Base-by-base conservation (phyloP, 2,113 vertebrate genomes). In the Dipodomys spectabilis region DNA sequence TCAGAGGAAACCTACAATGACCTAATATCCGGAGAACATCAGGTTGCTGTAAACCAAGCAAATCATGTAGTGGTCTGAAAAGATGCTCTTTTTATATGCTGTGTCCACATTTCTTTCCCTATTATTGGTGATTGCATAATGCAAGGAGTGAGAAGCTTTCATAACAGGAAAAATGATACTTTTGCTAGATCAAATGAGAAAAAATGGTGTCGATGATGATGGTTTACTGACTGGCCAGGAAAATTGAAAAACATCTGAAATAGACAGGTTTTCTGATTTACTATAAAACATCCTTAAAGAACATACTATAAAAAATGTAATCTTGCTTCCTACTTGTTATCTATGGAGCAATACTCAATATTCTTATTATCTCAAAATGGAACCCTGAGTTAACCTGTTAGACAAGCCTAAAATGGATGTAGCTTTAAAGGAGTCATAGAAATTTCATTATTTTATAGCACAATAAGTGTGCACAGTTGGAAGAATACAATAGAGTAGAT, bases 341-440 rank as follows among this genome's bases (percentile, higher is more conserved):
- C 28, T 82, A 15, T 18, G 44, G 65, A 32, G 44, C 60, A 62
- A 87, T 94, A 74, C 78, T 88, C 53, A 65, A 25, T 93, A 69
- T 79, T 92, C 39, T 95, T 80, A 57, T 32, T 83, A 49, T 90
- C 78, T 84, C 49, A 71, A 93, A 82, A 80, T 49, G 30, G 53
- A 90, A 82, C 7, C 32, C 28, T 30, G 23, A 2, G 2, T 28
- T 80, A 67, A 86, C 39, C 67, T 86, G 79, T 93, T 74, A 78
- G 75, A 92, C 72, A 94, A 96, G 86, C 2, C 30, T 64, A 75
- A 80, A 72, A 79, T 13, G 35, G 44, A 74, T 83, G 62, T 64
- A 83, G 2, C 23, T 89, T 69, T 80, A 88, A 95, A 90, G 64
- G 27, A 44, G 78, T 71, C 53, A 44, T 44, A 60, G 74, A 86